phyloP scores from a whole-genome alignment of 2,797 vertebrate species.

The Tolypeutes matacus region DNA sequence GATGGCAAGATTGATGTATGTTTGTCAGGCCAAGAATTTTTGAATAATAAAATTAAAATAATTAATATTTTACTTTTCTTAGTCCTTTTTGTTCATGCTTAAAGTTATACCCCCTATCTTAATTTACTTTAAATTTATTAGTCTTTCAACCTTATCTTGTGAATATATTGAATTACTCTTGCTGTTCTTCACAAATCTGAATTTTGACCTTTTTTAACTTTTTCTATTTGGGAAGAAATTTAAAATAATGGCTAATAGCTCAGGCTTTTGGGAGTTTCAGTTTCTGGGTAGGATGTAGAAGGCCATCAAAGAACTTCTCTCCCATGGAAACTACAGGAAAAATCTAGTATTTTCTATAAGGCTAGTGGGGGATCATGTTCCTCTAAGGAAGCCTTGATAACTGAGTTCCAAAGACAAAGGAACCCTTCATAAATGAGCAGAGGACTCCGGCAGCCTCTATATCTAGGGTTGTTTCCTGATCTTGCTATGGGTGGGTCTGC shows the following conservation, averaged over 20 bases:
- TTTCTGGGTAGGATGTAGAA: not conserved
- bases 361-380: not conserved
- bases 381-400: not conserved
- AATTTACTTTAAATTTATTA: conserved; percentile 51
- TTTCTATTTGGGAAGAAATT: conserved; percentile 26
- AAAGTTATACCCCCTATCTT: conserved; percentile 30
- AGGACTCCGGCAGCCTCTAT: not conserved
- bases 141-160: conserved; percentile 44
- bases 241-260: conserved; percentile 43
- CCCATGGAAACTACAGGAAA: not conserved
- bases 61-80: not conserved
- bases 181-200: not conserved
- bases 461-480: not conserved
- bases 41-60: conserved; percentile 57
- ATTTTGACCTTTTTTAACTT: conserved; percentile 19
- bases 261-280: not conserved
- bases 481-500: not conserved
- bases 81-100: conserved; percentile 43
- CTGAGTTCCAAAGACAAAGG: conserved; percentile 55
- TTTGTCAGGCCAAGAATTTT: conserved; percentile 13
- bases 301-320: not conserved
- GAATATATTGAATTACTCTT: conserved; percentile 24
- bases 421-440: not conserved
- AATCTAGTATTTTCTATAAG: not conserved
- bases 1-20: not conserved